These are phyloP conservation scores for Cnemophilus loriae DNA, from an alignment of 2,113 vertebrate species.

Conservation along the genomic window DNA sequence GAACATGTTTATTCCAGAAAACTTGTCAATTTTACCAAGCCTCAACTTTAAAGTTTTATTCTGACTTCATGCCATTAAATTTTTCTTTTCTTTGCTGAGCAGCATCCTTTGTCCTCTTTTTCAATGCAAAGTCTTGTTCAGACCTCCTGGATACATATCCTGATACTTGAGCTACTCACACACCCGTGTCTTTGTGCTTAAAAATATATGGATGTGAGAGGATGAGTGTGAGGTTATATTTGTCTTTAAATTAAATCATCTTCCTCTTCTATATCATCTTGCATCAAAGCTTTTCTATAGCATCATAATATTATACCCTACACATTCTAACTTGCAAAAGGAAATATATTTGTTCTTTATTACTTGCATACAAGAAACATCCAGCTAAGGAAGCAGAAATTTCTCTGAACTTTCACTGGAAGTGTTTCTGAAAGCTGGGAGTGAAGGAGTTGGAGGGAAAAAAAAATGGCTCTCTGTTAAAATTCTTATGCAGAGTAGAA, in stretches of 20 bases:
- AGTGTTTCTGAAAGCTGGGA: neutral
- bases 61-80: neutral
- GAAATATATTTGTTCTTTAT: neutral
- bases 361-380: neutral
- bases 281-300: neutral
- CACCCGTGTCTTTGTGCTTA: neutral
- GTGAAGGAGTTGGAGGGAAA: neutral
- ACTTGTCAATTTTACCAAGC: neutral
- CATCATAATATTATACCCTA: accelerated
- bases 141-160: neutral
- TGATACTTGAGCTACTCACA: neutral
- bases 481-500: neutral
- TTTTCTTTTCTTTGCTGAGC: neutral
- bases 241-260: neutral
- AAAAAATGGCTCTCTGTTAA: neutral
- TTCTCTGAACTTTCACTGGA: neutral
- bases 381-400: neutral
- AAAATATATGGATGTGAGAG: neutral
- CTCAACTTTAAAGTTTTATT: neutral
- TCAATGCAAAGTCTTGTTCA: neutral
- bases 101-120: neutral
- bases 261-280: neutral
- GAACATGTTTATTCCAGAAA: neutral
- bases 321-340: neutral
- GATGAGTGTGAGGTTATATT: neutral